Evolutionary conservation across 2,797 vertebrate species (phyloP).

Genomic region (Champsocephalus gunnari): DNA sequence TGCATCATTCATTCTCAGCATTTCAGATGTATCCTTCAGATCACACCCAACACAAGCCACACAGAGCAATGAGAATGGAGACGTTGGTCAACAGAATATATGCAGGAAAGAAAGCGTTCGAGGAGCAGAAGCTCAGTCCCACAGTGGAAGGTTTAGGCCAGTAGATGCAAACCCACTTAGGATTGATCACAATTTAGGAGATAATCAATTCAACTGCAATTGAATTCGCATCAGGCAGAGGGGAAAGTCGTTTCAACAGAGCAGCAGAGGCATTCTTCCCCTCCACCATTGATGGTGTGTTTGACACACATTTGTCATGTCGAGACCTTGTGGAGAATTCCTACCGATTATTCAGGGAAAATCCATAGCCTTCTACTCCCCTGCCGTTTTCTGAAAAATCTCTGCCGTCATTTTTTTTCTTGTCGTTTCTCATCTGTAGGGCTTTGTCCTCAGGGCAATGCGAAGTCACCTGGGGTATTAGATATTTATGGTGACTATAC

Average conservation of each 20-base stretch:
- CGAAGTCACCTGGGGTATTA: slow-evolving; percentile 44
- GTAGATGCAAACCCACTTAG: slow-evolving; percentile 66
- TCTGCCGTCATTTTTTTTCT: slow-evolving; percentile 43
- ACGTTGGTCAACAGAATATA: background rate
- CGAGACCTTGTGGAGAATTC: slow-evolving; percentile 62
- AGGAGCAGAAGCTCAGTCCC: slow-evolving; percentile 32
- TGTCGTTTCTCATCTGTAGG: slow-evolving; percentile 37
- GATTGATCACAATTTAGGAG: slow-evolving; percentile 70
- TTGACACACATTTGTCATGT: slow-evolving; percentile 78
- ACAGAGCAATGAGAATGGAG: background rate
- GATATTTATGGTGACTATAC: slow-evolving; percentile 59
- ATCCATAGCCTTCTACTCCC: slow-evolving; percentile 58
- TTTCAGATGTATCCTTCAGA: background rate
- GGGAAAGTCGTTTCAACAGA: slow-evolving; percentile 62
- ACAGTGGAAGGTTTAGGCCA: slow-evolving; percentile 25
- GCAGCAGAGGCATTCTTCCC: slow-evolving; percentile 43
- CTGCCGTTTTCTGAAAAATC: slow-evolving; percentile 48
- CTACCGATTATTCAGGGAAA: slow-evolving; percentile 63
- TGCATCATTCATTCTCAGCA: background rate
- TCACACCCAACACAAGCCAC: background rate
- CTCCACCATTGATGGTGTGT: slow-evolving; percentile 52
- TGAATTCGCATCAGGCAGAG: slow-evolving; percentile 71
- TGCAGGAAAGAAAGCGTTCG: slow-evolving; percentile 13
- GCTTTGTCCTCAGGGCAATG: slow-evolving; percentile 41
- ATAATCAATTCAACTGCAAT: slow-evolving; percentile 76